Percentiles rank a stretch among this genome's conserved stretches.
These are phyloP conservation scores for Eurypyga helias DNA, from an alignment of 2,113 vertebrate species.

Conservation along the genomic window DNA sequence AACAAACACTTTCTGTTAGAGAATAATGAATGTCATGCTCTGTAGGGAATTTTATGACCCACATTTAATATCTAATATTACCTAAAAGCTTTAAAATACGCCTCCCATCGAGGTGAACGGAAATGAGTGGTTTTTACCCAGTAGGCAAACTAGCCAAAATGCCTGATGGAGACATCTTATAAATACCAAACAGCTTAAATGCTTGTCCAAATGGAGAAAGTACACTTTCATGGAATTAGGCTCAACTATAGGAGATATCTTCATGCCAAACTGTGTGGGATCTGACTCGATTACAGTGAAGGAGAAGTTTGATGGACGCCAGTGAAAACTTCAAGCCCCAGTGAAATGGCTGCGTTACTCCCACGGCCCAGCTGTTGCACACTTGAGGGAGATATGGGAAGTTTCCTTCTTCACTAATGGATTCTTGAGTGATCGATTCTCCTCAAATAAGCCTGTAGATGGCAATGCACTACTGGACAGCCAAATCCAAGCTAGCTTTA, in stretches of 20 bases:
- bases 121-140: background rate
- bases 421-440: background rate
- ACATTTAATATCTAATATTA: background rate
- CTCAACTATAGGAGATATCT: accelerated
- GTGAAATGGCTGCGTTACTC: background rate
- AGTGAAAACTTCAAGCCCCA: background rate
- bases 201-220: background rate
- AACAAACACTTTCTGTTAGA: constrained; percentile 16
- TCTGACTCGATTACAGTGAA: background rate
- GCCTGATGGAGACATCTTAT: background rate
- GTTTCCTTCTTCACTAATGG: accelerated
- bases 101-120: background rate
- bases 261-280: background rate
- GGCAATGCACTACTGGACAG: background rate
- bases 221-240: background rate
- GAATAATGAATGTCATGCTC: background rate
- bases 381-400: accelerated
- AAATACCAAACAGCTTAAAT: background rate
- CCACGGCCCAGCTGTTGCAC: background rate
- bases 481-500: background rate
- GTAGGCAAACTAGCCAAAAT: background rate
- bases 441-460: background rate
- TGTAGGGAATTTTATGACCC: background rate
- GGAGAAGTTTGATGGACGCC: background rate
- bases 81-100: background rate